Evolutionary conservation across 2,888 invertebrate genomes (phyloP), one percentile per base, ranked within the genome.

Genomic region (Geophilus truncorum): DNA sequence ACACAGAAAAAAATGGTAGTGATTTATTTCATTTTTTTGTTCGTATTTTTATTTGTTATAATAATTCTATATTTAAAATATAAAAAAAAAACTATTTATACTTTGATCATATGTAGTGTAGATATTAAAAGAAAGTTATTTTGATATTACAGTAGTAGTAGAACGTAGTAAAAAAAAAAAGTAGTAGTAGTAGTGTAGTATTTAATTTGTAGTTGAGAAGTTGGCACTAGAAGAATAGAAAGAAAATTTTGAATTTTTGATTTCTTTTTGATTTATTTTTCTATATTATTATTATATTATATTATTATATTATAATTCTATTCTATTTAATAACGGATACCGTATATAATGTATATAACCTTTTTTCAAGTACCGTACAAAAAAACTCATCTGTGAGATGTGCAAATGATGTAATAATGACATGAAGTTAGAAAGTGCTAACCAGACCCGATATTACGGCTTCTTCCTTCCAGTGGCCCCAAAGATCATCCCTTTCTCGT

Each of bases 401-500:
- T 36, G 51, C 36, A 30, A 36, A 30, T 78, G 30, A 57, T 28
- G 25, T 70, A 70, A 70, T 70, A 7, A 18, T 18, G 18, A 7
- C 4, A 57, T 75, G 30, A 23, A 77, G n/a, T 4, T 75, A 75
- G 28, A 70, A 70, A 70, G 70, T 79, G 57, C 80, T 80, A 80
- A 80, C n/a, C 80, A 80, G 76, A 80, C 80, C 75, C 32, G 51
- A 80, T 34, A 70, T 32, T 70, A 70, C 70, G 70, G 70, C 70
- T 70, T 70, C 70, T 70, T 70, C 62, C 78, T 81, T 81, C 78
- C 82, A 84, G 84, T 83, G 78, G 83, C 83, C 23, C 84, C 84
- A 51, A 80, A 81, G 70, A 84, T 84, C 57, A 83, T 83, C 28
- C 83, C 84, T 23, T 83, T 84, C 81, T 80, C 75, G 32, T 83